Evolutionary conservation across 2,888 invertebrate genomes (phyloP), one percentile per base, ranked within the genome.

Genomic region (Alentia gelatinosa): DNA sequence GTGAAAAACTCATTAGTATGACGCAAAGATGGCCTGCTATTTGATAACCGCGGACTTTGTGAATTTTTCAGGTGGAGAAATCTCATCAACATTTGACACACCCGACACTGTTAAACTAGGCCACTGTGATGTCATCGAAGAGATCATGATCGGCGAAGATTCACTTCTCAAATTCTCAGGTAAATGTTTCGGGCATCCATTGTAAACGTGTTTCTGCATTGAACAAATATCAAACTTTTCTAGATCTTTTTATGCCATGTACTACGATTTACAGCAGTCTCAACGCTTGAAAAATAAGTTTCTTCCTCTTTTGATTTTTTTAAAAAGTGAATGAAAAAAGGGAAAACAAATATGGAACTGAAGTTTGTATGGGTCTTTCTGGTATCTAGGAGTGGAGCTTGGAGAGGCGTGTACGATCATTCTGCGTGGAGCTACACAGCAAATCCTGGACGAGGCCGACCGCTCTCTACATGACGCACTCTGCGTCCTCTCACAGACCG

Each of bases 101-200:
- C 99, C 99, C 0, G 98, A 98, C 23, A 96, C 97, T 94, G 98
- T 99, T 4, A 98, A 98, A 96, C 97, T 99, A 91, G 99, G 99
- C 90, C 97, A 97, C 93, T 99, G 99, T 96, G 98, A 98, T 95
- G 96, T 99, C 42, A 99, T 99, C 95, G 99, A 99, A 96, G 98
- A 99, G 97, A 97, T 98, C n/a, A 98, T 99, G 97, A 98, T 99
- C 94, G 99, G 99, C 39, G 99, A 99, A 96, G 99, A 99, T 95
- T 98, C 98, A 91, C 97, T 99, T 86, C 97, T 99, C 93, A 98
- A 98, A 93, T 99, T 99, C 97, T 98, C 98, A 75, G 99, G 96
- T 96, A 94, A 90, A 83, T 74, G 12, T 42, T 1, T 50, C 7
- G 19, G 33, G 19, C 75, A 75, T n/a, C n/a, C n/a, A n/a, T n/a